Percentiles rank a stretch among this genome's conserved stretches.
These are phyloP conservation scores for Australoheros scitulus DNA, from an alignment of 2,113 vertebrate species.

Conservation along the genomic window DNA sequence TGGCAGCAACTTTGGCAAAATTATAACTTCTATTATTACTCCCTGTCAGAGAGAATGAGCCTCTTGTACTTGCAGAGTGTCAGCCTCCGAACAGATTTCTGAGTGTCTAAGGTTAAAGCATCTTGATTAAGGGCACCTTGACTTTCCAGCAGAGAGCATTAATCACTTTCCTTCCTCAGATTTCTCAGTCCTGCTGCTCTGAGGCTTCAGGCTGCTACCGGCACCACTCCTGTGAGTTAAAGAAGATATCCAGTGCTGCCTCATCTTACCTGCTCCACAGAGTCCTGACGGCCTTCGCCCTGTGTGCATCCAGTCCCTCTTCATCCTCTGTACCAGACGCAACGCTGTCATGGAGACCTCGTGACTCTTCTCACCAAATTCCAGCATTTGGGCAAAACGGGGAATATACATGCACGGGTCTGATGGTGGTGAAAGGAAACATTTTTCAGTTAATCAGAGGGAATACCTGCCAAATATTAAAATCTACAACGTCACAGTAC, in stretches of 20 bases:
- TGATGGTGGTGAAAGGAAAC: conserved; percentile 46
- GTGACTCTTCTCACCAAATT: conserved; percentile 96
- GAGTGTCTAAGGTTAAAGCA: neutral
- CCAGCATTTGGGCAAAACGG: conserved; percentile 95
- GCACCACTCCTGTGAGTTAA: neutral
- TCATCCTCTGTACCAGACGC: conserved; percentile 95
- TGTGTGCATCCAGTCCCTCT: conserved; percentile 99
- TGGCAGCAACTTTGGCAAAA: neutral
- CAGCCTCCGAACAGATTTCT: neutral
- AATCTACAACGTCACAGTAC: neutral
- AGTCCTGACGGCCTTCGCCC: conserved; percentile 94
- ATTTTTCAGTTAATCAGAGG: neutral
- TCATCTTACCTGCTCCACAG: conserved; percentile 89
- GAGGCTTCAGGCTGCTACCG: neutral
- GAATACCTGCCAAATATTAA: neutral
- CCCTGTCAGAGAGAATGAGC: neutral
- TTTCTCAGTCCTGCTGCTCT: neutral
- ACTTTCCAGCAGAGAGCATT: neutral
- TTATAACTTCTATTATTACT: neutral
- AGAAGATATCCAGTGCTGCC: neutral
- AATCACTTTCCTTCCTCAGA: neutral
- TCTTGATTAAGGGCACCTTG: conserved; percentile 10
- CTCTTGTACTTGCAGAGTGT: neutral
- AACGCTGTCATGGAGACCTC: conserved; percentile 98
- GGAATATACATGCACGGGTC: conserved; percentile 97